A percentile compares a stretch with the other conserved stretches of the same genome.
Evolutionary conservation across 2,113 vertebrate species (phyloP).

Genomic region (Xiphorhynchus elegans): DNA sequence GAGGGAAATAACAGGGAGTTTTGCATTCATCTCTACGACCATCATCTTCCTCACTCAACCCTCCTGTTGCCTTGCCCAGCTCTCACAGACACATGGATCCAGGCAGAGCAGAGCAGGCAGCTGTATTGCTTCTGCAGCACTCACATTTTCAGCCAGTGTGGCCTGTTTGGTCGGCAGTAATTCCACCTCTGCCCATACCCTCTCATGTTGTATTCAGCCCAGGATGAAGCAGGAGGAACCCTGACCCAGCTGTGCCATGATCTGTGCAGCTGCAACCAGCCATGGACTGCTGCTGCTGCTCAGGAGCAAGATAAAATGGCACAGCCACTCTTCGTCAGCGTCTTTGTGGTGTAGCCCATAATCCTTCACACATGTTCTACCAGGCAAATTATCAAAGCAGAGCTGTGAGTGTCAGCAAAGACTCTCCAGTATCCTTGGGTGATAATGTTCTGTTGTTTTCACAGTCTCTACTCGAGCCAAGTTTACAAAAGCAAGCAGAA

Average conservation of each 20-base stretch:
- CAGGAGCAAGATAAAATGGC: not conserved
- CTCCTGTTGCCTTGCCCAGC: not conserved
- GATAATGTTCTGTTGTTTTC: not conserved
- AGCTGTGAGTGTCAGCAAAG: not conserved
- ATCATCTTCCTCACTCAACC: not conserved
- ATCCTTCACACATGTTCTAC: not conserved
- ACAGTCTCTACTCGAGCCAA: not conserved
- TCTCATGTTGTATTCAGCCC: not conserved
- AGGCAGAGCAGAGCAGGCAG: not conserved
- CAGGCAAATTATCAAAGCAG: constrained; percentile 19
- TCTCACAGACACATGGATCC: not conserved
- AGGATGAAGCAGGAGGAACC: not conserved
- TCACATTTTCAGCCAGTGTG: not conserved
- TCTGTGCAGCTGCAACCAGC: not conserved
- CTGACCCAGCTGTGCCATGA: not conserved
- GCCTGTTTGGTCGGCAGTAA: not conserved
- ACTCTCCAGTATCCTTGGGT: not conserved
- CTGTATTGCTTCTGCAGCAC: not conserved
- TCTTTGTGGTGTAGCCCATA: not conserved
- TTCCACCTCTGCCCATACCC: not conserved
- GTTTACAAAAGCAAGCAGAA: not conserved
- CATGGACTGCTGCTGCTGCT: not conserved
- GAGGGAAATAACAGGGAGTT: not conserved
- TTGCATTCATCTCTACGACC: not conserved
- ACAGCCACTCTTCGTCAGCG: not conserved